Evolutionary conservation across 2,797 vertebrate genomes (phyloP).

Genomic region (Nannoperca australis): DNA sequence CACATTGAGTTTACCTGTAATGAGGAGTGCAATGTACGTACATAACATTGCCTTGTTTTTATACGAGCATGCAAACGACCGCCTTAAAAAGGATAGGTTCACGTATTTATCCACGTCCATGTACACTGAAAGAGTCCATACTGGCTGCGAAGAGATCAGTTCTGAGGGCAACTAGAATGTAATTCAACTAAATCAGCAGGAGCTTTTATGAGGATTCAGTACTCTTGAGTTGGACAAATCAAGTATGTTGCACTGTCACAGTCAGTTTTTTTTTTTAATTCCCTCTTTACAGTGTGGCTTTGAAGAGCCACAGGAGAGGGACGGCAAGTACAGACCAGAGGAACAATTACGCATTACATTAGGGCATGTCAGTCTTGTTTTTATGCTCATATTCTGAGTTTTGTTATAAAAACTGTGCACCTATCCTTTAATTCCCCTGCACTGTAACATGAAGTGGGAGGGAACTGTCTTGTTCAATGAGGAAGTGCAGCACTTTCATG

Average conservation of each 20-base stretch:
- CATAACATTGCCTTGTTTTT: background rate
- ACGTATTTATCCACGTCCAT: background rate
- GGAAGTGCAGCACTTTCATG: constrained; percentile 58
- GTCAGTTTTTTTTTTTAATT: too few relatives aligned
- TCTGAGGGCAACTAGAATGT: background rate
- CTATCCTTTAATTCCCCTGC: background rate
- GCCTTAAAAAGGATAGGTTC: background rate
- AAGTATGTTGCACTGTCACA: too few relatives aligned
- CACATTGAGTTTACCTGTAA: background rate
- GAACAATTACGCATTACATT: background rate
- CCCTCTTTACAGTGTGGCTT: background rate
- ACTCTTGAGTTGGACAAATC: too few relatives aligned
- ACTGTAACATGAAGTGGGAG: constrained; percentile 20
- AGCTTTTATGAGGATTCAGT: background rate
- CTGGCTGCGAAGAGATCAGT: background rate
- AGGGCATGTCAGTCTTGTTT: background rate
- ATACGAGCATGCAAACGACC: background rate
- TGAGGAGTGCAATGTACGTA: background rate
- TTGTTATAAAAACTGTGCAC: background rate
- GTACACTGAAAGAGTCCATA: background rate
- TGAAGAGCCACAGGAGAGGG: background rate
- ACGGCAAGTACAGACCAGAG: background rate
- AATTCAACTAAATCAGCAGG: background rate
- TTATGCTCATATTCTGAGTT: background rate
- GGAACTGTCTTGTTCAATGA: constrained; percentile 19